A percentile compares a stretch with the other conserved stretches of the same genome.
These are phyloP conservation scores for Sinhomidia bicolor DNA, from an alignment of 2,888 invertebrate genomes.

Conservation along the genomic window DNA sequence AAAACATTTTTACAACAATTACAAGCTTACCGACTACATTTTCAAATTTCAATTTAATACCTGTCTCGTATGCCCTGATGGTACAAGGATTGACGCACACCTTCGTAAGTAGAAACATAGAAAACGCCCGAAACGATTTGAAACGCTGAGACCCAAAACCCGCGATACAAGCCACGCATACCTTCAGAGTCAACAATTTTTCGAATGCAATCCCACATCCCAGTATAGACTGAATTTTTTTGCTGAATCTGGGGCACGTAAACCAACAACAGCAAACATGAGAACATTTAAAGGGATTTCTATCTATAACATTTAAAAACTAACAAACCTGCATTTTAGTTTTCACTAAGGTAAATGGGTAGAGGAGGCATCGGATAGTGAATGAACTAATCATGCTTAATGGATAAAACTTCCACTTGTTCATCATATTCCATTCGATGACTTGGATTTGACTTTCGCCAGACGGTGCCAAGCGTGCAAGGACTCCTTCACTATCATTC, in stretches of 20 bases:
- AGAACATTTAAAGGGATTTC: background rate
- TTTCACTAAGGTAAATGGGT: slow-evolving; percentile 96
- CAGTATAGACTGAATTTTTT: slow-evolving; percentile 81
- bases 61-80: slow-evolving; percentile 85
- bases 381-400: slow-evolving; percentile 95
- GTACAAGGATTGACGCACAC: slow-evolving; percentile 90
- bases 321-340: slow-evolving; percentile 92
- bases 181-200: slow-evolving; percentile 95
- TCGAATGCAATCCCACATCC: slow-evolving; percentile 92
- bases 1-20: slow-evolving; percentile 4
- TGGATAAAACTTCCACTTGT: slow-evolving; percentile 96
- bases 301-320: slow-evolving; percentile 86
- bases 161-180: slow-evolving; percentile 92
- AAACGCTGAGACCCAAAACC: slow-evolving; percentile 97
- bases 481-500: slow-evolving; percentile 24
- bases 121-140: slow-evolving; percentile 93
- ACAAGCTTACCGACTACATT: too few relatives aligned
- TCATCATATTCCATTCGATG: slow-evolving; percentile 99
- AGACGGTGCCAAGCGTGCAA: slow-evolving; percentile 56
- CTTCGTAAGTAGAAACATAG: slow-evolving; percentile 97
- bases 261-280: background rate
- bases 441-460: slow-evolving; percentile 76
- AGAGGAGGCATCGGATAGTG: slow-evolving; percentile 88
- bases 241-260: slow-evolving; percentile 80
- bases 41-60: slow-evolving; percentile 34